Evolutionary conservation across 2,797 vertebrate genomes (phyloP).

Genomic region (Chelidonichthys spinosus): DNA sequence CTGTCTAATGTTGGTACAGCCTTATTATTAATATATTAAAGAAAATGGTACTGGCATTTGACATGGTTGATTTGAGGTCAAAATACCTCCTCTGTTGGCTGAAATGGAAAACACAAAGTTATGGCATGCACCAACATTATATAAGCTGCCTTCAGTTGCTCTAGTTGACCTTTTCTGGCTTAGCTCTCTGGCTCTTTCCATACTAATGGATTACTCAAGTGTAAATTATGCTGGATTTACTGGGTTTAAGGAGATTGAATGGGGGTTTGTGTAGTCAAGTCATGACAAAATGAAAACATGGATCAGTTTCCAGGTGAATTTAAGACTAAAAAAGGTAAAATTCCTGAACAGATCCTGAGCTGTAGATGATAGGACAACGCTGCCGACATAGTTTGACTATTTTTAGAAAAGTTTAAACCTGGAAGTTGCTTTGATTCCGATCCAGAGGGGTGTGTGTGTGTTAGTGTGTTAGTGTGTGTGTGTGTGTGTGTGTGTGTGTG

Average conservation of each 20-base stretch:
- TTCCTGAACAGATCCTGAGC: conserved; percentile 31
- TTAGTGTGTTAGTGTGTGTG: not conserved
- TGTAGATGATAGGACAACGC: conserved; percentile 3
- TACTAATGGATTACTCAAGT: not conserved
- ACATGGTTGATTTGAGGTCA: not conserved
- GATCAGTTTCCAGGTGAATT: conserved; percentile 21
- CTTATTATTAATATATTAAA: not conserved
- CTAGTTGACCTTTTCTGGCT: not conserved
- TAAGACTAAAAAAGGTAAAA: conserved; percentile 64
- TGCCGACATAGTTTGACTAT: conserved; percentile 48
- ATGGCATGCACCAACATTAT: not conserved
- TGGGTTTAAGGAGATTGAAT: conserved; percentile 22
- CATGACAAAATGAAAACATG: not conserved
- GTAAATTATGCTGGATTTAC: conserved; percentile 30
- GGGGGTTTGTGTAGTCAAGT: conserved; percentile 1
- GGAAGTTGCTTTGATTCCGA: conserved; percentile 44
- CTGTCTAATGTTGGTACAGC: too few relatives aligned
- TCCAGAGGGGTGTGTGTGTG: conserved; percentile 20
- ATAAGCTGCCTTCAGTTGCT: conserved; percentile 2
- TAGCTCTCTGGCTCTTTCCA: not conserved
- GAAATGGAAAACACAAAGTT: not conserved
- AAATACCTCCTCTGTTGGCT: not conserved
- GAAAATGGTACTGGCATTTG: not conserved
- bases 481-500: not conserved
- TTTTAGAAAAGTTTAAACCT: conserved; percentile 59